Evolutionary conservation across 64 coral and sea anemone genomes (phyloP).

Genomic region (Astreopora myriophthalma): DNA sequence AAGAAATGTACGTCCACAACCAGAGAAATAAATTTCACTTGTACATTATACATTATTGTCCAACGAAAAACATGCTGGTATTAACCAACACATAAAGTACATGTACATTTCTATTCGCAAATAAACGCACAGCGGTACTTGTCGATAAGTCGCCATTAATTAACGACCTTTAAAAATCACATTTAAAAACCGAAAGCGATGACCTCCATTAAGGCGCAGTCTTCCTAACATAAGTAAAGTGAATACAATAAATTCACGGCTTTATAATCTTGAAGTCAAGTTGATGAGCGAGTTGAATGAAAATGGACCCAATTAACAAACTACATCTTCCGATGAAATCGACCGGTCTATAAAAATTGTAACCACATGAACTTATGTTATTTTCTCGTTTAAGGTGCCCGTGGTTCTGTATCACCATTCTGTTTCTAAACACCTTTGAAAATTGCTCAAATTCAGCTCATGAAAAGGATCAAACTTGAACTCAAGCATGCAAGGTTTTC

Average conservation of each 20-base stretch:
- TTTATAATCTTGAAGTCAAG: background rate
- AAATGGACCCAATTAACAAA: background rate
- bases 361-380: background rate
- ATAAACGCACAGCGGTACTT: background rate
- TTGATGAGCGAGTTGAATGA: background rate
- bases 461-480: background rate
- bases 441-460: background rate
- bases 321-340: background rate
- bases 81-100: background rate
- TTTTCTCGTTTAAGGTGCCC: too few species aligned
- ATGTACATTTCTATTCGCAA: background rate
- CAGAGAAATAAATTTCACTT: background rate
- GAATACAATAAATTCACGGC: background rate
- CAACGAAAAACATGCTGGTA: background rate
- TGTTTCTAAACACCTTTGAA: background rate
- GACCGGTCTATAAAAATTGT: background rate
- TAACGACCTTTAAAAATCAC: conserved; percentile 3
- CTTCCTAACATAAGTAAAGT: background rate
- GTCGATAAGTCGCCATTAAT: background rate
- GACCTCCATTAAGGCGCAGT: background rate
- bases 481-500: background rate
- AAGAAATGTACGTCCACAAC: background rate
- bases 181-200: background rate
- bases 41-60: background rate
- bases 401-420: background rate